A percentile compares a stretch with the other conserved stretches of the same genome.
These are phyloP conservation scores for Drosophila imparisetae DNA, from an alignment of 2,888 invertebrate species.

Conservation along the genomic window DNA sequence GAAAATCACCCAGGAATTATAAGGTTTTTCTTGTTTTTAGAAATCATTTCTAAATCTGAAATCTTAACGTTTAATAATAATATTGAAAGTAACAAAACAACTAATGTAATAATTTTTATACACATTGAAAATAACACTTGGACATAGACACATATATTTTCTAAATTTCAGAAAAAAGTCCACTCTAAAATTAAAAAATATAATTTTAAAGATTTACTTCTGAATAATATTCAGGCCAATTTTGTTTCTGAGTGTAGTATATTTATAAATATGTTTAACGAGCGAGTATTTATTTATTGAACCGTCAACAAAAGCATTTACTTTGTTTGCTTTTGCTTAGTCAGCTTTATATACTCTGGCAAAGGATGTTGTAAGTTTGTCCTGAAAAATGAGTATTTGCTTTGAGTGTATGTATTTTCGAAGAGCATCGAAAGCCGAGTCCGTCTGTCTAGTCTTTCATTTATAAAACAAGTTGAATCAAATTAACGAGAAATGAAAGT, in stretches of 20 bases:
- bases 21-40: background rate
- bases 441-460: background rate
- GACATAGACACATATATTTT: no score
- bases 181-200: background rate
- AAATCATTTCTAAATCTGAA: background rate
- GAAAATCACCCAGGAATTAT: background rate
- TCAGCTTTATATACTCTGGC: background rate
- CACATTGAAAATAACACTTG: background rate
- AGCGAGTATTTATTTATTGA: background rate
- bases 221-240: background rate
- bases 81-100: background rate
- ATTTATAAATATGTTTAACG: background rate
- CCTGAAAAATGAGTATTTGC: background rate
- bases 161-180: background rate
- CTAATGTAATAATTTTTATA: background rate
- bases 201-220: background rate
- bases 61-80: background rate
- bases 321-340: background rate
- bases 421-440: background rate
- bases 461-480: background rate
- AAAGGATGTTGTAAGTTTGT: background rate
- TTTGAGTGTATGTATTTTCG: background rate
- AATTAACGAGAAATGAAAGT: background rate
- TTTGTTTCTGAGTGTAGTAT: background rate
- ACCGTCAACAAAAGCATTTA: slow-evolving; percentile 4